Conservation (phyloP, 2,888 invertebrate genomes). For the Hirtodrosophila alboralis region DNA sequence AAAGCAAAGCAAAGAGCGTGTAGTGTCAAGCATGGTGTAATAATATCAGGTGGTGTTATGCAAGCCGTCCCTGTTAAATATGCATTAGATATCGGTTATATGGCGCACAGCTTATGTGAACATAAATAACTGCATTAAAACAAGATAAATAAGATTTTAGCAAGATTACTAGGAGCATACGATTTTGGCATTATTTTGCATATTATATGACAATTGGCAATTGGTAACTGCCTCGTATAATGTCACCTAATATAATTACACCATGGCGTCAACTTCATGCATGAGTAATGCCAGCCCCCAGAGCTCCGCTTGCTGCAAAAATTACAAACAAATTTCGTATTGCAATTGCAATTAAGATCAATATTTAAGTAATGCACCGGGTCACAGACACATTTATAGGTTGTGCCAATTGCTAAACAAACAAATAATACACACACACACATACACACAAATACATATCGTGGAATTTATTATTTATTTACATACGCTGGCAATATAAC, state of each 20-base stretch:
- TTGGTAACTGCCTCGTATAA: no score
- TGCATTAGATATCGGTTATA: no score
- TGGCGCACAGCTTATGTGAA: no score
- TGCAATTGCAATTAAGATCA: conserved; percentile 64
- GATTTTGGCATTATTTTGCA: no score
- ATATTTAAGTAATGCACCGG: conserved; percentile 63
- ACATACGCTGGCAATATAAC: conserved; percentile 43
- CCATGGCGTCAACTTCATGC: conserved; percentile 34
- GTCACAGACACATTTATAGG: conserved; percentile 22
- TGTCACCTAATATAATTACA: no score
- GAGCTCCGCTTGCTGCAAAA: conserved; percentile 27
- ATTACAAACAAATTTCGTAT: conserved; percentile 28
- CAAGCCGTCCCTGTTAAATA: no score
- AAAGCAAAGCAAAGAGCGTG: neutral
- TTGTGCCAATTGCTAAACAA: conserved; percentile 62
- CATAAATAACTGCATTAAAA: no score
- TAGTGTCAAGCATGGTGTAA: no score
- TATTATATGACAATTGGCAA: no score
- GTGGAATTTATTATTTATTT: conserved; percentile 48
- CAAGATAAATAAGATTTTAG: no score
- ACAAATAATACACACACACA: conserved; percentile 26
- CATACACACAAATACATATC: conserved; percentile 14
- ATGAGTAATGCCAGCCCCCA: conserved; percentile 57
- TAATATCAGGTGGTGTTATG: no score
- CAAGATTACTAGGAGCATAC: no score